Evolutionary conservation across 2,797 vertebrate species (phyloP).

Genomic region (Meriones psammophilus): DNA sequence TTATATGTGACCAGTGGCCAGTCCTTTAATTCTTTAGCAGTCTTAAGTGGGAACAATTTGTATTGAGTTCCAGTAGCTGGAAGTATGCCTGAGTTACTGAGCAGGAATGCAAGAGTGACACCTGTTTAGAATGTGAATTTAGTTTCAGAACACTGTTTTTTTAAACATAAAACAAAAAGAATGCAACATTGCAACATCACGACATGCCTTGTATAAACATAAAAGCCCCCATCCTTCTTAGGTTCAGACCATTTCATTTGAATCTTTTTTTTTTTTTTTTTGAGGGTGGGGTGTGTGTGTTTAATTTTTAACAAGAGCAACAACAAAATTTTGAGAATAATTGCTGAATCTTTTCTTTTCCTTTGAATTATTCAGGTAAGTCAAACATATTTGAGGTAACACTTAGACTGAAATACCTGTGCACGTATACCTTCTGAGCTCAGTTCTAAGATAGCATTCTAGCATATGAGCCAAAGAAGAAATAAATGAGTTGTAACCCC

Average conservation of each 20-base stretch:
- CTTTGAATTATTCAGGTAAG: slow-evolving; percentile 43
- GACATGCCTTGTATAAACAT: slow-evolving; percentile 45
- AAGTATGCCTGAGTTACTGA: slow-evolving; percentile 52
- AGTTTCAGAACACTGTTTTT: slow-evolving; percentile 37
- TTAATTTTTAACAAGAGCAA: slow-evolving; percentile 29
- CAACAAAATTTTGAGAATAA: background rate
- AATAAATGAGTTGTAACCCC: background rate
- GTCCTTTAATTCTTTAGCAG: slow-evolving; percentile 37
- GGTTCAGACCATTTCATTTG: background rate
- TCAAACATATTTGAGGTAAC: background rate
- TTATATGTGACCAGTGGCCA: background rate
- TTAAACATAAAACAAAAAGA: slow-evolving; percentile 47
- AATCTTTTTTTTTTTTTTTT: slow-evolving; percentile 19
- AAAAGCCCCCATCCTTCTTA: slow-evolving; percentile 2
- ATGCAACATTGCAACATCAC: background rate
- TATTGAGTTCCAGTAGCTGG: slow-evolving; percentile 54
- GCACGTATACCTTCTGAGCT: slow-evolving; percentile 8
- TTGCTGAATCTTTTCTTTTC: slow-evolving; percentile 16
- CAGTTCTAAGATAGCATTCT: slow-evolving; percentile 36
- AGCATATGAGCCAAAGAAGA: background rate
- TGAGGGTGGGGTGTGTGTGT: background rate
- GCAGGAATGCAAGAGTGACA: slow-evolving; percentile 24
- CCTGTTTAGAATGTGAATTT: slow-evolving; percentile 18
- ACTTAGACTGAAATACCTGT: background rate
- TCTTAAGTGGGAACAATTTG: slow-evolving; percentile 56